These are phyloP conservation scores for Rhizomys pruinosus DNA, from an alignment of 2,113 vertebrate genomes.

Conservation along the genomic window DNA sequence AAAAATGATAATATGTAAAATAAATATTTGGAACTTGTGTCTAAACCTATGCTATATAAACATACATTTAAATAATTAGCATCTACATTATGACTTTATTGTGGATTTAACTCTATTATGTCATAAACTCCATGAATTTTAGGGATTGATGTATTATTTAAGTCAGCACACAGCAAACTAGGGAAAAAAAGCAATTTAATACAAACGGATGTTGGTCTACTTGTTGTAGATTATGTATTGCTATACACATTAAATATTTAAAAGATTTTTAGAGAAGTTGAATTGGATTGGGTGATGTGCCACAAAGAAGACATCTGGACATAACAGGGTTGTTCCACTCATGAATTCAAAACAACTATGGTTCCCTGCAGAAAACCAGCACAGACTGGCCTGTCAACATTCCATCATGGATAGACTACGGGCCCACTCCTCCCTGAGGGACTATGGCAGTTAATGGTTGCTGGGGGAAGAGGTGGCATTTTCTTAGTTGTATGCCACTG, in stretches of 20 bases:
- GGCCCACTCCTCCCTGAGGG: background rate
- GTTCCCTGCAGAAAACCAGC: background rate
- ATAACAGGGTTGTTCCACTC: background rate
- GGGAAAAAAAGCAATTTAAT: background rate
- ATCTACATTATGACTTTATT: background rate
- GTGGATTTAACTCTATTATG: background rate
- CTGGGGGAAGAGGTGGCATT: background rate
- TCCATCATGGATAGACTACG: background rate
- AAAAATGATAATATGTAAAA: background rate
- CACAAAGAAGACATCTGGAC: background rate
- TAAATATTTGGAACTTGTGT: background rate
- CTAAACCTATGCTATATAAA: background rate
- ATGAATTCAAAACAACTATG: background rate
- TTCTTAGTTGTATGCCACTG: background rate
- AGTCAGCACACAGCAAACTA: background rate
- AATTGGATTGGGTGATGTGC: background rate
- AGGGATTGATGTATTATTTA: background rate
- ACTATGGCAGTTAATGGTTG: background rate
- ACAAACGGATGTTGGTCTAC: background rate
- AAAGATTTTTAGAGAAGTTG: background rate
- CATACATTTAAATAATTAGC: too few species aligned
- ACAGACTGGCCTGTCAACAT: background rate
- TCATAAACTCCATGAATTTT: background rate
- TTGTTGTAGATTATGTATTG: background rate
- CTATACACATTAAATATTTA: background rate